A percentile compares a stretch with the other conserved stretches of the same genome.
Conservation (phyloP, 1,140 invertebrate genomes). For the Monochamus saltuarius region DNA sequence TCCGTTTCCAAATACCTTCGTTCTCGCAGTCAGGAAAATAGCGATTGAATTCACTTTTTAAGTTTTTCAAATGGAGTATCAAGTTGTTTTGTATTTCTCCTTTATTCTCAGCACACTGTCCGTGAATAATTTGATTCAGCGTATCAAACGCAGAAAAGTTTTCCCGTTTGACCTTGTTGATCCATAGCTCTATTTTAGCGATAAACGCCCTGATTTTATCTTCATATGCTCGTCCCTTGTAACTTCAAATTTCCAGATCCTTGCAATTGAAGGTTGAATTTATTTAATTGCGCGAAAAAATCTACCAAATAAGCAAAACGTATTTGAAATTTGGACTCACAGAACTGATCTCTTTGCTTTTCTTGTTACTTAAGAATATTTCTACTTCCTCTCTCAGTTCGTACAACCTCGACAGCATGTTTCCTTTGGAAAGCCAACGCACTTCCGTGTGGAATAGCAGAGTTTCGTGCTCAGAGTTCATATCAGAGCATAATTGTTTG, state of each 20-base stretch:
- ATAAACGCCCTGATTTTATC: background rate
- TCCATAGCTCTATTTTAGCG: slow-evolving; percentile 19
- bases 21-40: background rate
- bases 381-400: slow-evolving; percentile 27
- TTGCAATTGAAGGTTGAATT: slow-evolving; percentile 35
- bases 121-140: slow-evolving; percentile 28
- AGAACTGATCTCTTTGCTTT: background rate
- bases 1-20: background rate
- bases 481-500: slow-evolving; percentile 34
- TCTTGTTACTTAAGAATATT: background rate
- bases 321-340: slow-evolving; percentile 29
- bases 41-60: background rate
- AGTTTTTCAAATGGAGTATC: background rate
- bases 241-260: slow-evolving; percentile 30
- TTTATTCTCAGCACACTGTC: slow-evolving; percentile 29
- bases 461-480: slow-evolving; percentile 35
- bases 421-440: slow-evolving; percentile 41
- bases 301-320: slow-evolving; percentile 34
- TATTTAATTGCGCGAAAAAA: slow-evolving; percentile 37
- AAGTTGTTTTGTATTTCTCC: slow-evolving; percentile 19
- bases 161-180: slow-evolving; percentile 24
- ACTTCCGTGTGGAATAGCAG: slow-evolving; percentile 38
- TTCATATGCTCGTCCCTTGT: slow-evolving; percentile 15
- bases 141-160: slow-evolving; percentile 29
- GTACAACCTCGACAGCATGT: slow-evolving; percentile 34